Conservation (phyloP, 2,797 vertebrate species). For the Myotis daubentonii region DNA sequence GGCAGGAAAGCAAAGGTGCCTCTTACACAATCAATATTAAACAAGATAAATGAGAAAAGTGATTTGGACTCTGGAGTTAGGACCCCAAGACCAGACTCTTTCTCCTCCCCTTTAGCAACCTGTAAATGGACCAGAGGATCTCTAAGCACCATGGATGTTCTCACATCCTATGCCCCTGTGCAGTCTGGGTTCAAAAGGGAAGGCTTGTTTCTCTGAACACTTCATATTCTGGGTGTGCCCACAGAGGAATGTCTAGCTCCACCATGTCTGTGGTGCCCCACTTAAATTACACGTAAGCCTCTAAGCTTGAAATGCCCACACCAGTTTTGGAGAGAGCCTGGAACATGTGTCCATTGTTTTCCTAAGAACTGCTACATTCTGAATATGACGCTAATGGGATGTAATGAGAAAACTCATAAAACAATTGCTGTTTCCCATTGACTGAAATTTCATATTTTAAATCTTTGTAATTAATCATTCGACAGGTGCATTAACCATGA, state of each 20-base stretch:
- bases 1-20: neutral
- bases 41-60: neutral
- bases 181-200: neutral
- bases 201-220: neutral
- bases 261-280: fast-evolving
- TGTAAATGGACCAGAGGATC: neutral
- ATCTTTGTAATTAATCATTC: conserved; percentile 74
- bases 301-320: neutral
- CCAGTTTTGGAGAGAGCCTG: neutral
- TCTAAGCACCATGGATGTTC: neutral
- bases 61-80: neutral
- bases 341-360: conserved; percentile 3
- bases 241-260: neutral
- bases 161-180: neutral
- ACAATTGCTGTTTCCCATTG: neutral
- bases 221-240: neutral
- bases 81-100: neutral
- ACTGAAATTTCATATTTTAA: conserved; percentile 60
- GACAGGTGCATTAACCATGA: conserved; percentile 71
- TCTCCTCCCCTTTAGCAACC: neutral
- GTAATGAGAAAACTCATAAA: conserved; percentile 55
- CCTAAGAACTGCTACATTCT: neutral
- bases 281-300: neutral
- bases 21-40: neutral
- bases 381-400: conserved; percentile 18